These are phyloP conservation scores for Chlorodrepanis virens DNA, from an alignment of 2,113 vertebrate genomes.

Conservation along the genomic window DNA sequence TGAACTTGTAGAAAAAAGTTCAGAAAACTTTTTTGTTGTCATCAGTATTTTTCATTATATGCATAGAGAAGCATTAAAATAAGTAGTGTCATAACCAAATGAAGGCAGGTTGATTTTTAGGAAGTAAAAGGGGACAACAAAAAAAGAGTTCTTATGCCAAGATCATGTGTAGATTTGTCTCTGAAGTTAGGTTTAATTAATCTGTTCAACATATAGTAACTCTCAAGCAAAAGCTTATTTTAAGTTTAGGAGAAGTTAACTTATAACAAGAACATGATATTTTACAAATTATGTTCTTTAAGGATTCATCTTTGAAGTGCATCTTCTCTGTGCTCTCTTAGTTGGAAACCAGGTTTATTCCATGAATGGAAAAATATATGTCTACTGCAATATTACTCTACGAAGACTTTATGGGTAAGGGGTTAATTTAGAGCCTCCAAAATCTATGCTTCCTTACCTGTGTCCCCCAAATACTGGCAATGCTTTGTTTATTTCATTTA, in stretches of 20 bases:
- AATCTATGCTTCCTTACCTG: not conserved
- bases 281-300: not conserved
- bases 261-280: not conserved
- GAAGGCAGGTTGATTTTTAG: not conserved
- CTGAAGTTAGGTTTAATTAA: not conserved
- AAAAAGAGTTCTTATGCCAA: not conserved
- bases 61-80: not conserved
- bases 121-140: rapidly evolving
- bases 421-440: not conserved
- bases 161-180: not conserved
- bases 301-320: not conserved
- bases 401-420: not conserved
- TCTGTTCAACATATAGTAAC: not conserved
- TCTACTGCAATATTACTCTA: not conserved
- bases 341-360: not conserved
- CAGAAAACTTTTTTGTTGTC: not conserved
- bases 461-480: not conserved
- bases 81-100: not conserved
- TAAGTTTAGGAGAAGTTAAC: not conserved
- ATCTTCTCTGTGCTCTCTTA: not conserved
- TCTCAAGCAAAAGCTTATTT: not conserved
- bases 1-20: not conserved
- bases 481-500: not conserved
- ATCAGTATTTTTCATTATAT: not conserved
- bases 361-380: not conserved